Conservation (phyloP, 2,888 invertebrate genomes). For the Alitta virens region DNA sequence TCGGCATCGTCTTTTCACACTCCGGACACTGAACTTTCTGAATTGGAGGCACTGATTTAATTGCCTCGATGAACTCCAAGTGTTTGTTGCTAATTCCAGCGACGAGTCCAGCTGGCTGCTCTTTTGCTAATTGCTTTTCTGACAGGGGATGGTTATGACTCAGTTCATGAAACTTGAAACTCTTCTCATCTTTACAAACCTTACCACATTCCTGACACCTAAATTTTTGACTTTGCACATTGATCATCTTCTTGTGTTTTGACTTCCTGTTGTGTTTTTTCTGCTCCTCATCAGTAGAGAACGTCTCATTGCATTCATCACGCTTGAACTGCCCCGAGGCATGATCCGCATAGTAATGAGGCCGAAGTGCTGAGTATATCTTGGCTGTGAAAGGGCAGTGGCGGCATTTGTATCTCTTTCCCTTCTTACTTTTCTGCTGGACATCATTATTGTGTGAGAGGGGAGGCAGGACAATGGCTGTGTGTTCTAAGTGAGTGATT, state of each 20-base stretch:
- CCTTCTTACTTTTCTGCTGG: neutral
- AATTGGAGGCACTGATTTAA: neutral
- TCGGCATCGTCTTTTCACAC: conserved; percentile 38
- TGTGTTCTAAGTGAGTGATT: conserved; percentile 22
- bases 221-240: too few relatives aligned
- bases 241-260: conserved; percentile 12
- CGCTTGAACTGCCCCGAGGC: conserved; percentile 38
- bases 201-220: conserved; percentile 39
- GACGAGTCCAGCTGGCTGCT: conserved; percentile 31
- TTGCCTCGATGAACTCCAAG: neutral
- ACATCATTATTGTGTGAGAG: neutral
- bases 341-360: conserved; percentile 43
- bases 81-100: conserved; percentile 2
- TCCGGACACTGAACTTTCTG: conserved; percentile 35
- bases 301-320: conserved; percentile 41
- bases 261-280: conserved; percentile 14
- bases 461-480: neutral
- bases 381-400: conserved; percentile 41
- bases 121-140: conserved; percentile 31
- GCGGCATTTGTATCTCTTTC: conserved; percentile 35
- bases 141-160: conserved; percentile 33
- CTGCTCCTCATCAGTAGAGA: conserved; percentile 26
- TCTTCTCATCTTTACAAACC: conserved; percentile 40
- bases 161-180: conserved; percentile 42
- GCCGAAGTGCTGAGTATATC: conserved; percentile 38